Percentiles rank a stretch among this genome's conserved stretches.
These are phyloP conservation scores for Halcyon senegalensis DNA, from an alignment of 2,113 vertebrate species.

Conservation along the genomic window DNA sequence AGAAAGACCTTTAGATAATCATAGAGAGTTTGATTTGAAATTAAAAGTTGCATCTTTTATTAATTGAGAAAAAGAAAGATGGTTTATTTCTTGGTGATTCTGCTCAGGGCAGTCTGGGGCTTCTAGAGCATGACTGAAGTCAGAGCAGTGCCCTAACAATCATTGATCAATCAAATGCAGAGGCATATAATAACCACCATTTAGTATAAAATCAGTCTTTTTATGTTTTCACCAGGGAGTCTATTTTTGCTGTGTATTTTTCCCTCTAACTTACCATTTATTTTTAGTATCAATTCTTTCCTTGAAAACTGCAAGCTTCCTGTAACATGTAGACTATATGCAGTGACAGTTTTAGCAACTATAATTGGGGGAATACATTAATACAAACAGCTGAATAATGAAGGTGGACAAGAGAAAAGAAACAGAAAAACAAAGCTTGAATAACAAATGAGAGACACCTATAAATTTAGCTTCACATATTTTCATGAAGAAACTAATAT, in stretches of 20 bases:
- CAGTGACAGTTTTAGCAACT: background rate
- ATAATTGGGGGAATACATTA: background rate
- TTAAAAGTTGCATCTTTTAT: background rate
- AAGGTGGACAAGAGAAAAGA: background rate
- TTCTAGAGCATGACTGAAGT: background rate
- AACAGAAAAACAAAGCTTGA: background rate
- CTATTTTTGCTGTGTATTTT: background rate
- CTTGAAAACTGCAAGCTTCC: background rate
- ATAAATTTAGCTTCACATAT: background rate
- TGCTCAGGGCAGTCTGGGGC: background rate
- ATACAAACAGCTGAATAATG: background rate
- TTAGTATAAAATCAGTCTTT: background rate
- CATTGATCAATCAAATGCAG: background rate
- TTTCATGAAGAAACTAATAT: background rate
- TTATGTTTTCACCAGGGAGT: background rate
- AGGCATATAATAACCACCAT: background rate
- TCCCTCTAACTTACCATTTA: background rate
- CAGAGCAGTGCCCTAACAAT: background rate
- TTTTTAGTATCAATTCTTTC: background rate
- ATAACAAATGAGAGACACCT: background rate
- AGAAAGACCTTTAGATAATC: background rate
- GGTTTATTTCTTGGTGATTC: background rate
- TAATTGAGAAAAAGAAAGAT: background rate
- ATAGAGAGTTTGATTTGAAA: background rate
- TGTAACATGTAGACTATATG: background rate